phyloP scores from a whole-genome alignment of 2,113 vertebrate genomes.

The Recurvirostra avosetta region DNA sequence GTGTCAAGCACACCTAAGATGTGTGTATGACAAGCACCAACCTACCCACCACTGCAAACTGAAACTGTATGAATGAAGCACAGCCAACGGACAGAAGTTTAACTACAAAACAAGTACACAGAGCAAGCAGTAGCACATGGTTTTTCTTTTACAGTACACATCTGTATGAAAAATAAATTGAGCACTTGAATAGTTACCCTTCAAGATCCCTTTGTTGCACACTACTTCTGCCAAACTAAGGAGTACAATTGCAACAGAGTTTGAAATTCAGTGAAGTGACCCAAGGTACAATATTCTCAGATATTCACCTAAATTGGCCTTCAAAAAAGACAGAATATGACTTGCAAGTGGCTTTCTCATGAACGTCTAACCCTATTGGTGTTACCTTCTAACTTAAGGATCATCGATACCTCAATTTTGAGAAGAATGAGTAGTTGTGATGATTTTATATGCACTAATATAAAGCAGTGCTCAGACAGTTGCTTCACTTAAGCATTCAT shows the following conservation, averaged over 20 bases:
- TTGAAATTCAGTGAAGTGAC: neutral
- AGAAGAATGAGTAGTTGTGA: neutral
- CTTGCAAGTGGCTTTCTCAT: neutral
- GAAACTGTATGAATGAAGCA: neutral
- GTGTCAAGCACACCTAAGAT: fast-evolving
- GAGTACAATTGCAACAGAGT: neutral
- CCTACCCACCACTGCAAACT: neutral
- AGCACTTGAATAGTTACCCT: neutral
- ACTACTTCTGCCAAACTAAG: neutral
- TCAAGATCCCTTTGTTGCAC: neutral
- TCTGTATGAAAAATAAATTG: neutral
- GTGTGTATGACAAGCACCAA: neutral
- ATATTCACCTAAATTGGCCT: neutral
- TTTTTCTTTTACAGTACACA: neutral
- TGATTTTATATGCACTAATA: neutral
- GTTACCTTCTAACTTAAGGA: too few species aligned
- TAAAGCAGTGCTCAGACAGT: neutral
- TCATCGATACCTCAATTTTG: neutral
- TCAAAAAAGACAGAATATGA: neutral
- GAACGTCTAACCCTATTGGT: neutral
- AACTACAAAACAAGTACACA: neutral
- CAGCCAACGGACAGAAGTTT: fast-evolving
- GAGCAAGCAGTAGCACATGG: neutral
- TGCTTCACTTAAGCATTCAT: fast-evolving
- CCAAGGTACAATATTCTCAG: neutral